Percentiles rank a stretch among this genome's conserved stretches.
Conservation (phyloP, 2,113 vertebrate genomes). For the Cephalophus harveyi region DNA sequence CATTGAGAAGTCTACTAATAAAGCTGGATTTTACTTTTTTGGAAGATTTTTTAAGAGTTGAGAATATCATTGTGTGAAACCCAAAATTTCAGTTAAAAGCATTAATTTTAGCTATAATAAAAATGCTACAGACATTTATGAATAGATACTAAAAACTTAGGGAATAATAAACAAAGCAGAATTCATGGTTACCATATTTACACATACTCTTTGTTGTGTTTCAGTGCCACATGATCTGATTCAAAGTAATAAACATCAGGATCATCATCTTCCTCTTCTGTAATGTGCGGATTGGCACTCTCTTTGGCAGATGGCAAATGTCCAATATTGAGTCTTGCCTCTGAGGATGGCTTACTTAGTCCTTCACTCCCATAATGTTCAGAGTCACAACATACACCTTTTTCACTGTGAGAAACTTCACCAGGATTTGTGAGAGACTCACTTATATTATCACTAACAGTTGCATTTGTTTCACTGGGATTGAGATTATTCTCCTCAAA, state of each 20-base stretch:
- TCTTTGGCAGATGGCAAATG: conserved; percentile 87
- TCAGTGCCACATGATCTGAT: conserved; percentile 99
- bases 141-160: conserved; percentile 42
- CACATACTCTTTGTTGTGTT: conserved; percentile 99
- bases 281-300: conserved; percentile 82
- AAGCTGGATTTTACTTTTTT: neutral
- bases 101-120: conserved; percentile 3
- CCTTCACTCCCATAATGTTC: conserved; percentile 77
- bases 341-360: conserved; percentile 79
- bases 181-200: conserved; percentile 88
- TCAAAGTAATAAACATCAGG: conserved; percentile 99
- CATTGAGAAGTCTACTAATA: conserved; percentile 26
- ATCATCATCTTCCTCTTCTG: conserved; percentile 95
- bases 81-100: conserved; percentile 4
- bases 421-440: conserved; percentile 77
- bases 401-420: conserved; percentile 78
- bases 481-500: conserved; percentile 86
- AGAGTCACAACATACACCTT: conserved; percentile 75
- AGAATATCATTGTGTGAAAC: conserved; percentile 2
- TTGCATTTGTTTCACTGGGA: conserved; percentile 77
- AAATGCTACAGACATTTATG: conserved; percentile 26
- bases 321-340: conserved; percentile 78
- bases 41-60: neutral
- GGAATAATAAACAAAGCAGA: conserved; percentile 84
- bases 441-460: conserved; percentile 78